Base-by-base conservation (phyloP, 2,888 invertebrate species). In the Nymphalis polychloros region DNA sequence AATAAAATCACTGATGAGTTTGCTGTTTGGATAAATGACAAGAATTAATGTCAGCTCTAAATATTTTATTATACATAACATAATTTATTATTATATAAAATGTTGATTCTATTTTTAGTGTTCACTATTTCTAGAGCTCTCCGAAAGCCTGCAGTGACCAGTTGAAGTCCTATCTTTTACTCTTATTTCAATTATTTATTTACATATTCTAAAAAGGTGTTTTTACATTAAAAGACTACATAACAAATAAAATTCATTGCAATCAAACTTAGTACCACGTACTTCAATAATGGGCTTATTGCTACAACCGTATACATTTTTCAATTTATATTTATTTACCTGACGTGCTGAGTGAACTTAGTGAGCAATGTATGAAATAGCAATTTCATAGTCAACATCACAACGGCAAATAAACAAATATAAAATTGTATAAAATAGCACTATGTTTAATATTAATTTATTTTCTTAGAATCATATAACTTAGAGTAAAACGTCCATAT, bases 11-110 rank as follows among this genome's bases (percentile, higher is more conserved):
- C 47, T 41, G 31, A 67, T 4, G 59, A 64, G 53, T 68, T 62
- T 62, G 63, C 66, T 57, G 50, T 66, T 66, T 19, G 63, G 66
- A 68, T 57, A 68, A 71, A 71, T 63, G 65, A 69, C 59, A 27
- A 46, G 63, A 63, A 63, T 69, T 60, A 63, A 69, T 53, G 65
- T 66, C 63, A 63, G n/a, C 31, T 31, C 31, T 20, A 55, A 23
- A 47, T 48, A 48, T 23, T 20, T 60, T n/a, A 4, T 47, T 31
- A 57, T 35, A 27, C 35, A 35, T 57, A 27, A 27, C 27, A 27
- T 27, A 27, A 27, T 27, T 4, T 27, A 27, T 27, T 31, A 31
- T 3, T 4, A 5, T 6, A 6, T 31, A 31, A 31, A 6, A 31
- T 31, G 5, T 23, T 31, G 6, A 31, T 31, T 31, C 6, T 31